A percentile compares a stretch with the other conserved stretches of the same genome.
These are phyloP conservation scores for Andrena bucephala DNA, from an alignment of 2,888 invertebrate species.

Conservation along the genomic window DNA sequence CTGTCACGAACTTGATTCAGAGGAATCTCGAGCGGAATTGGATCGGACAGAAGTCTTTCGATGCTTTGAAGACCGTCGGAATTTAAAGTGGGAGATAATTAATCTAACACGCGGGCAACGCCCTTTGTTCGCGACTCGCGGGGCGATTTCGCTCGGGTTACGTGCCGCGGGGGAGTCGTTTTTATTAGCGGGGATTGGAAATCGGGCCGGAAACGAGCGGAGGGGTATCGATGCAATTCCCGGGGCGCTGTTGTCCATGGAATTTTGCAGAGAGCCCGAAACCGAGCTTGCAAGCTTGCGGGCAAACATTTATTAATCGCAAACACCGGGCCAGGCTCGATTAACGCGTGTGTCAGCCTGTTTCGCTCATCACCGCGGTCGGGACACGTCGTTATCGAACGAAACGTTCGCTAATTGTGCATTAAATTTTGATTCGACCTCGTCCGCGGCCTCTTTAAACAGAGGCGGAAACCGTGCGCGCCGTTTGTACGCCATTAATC, in stretches of 20 bases:
- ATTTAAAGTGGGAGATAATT: too few relatives aligned
- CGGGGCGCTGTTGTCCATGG: neutral
- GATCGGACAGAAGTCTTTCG: too few relatives aligned
- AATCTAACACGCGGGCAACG: too few relatives aligned
- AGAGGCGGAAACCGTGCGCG: too few relatives aligned
- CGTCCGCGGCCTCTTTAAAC: neutral
- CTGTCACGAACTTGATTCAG: too few relatives aligned
- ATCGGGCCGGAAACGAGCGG: neutral
- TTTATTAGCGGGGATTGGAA: constrained; percentile 2
- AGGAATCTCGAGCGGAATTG: too few relatives aligned
- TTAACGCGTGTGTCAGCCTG: neutral
- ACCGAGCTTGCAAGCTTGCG: neutral
- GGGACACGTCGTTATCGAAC: neutral
- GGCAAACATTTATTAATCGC: constrained; percentile 11
- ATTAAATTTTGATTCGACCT: constrained; percentile 15
- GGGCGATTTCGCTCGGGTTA: neutral
- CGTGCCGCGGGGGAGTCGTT: neutral
- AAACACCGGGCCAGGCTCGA: neutral
- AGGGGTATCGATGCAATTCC: neutral
- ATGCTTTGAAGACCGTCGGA: too few relatives aligned
- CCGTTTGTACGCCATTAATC: neutral
- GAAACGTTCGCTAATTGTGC: constrained; percentile 3
- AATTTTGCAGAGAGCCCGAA: neutral
- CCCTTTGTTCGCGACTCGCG: too few relatives aligned
- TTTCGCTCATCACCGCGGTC: neutral